A percentile compares a stretch with the other conserved stretches of the same genome.
Evolutionary conservation across 1,140 invertebrate species (phyloP).

Genomic region (Carposina sasakii): DNA sequence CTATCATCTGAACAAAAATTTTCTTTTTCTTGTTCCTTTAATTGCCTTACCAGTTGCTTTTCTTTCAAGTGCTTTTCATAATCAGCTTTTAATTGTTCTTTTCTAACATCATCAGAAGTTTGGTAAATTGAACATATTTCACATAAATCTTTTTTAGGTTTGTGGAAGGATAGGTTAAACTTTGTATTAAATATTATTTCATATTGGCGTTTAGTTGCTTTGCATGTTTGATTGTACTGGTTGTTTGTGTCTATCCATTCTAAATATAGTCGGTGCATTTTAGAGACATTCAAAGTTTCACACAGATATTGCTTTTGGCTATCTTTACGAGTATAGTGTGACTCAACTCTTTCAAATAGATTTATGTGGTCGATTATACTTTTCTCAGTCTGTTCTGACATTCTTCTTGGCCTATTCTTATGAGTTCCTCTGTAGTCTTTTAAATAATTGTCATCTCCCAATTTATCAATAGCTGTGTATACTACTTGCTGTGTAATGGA

Average conservation of each 20-base stretch:
- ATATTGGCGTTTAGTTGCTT: conserved; percentile 2
- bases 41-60: conserved; percentile 16
- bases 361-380: conserved; percentile 23
- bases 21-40: conserved; percentile 21
- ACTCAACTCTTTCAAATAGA: conserved; percentile 20
- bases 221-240: neutral
- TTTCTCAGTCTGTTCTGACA: conserved; percentile 12
- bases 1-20: conserved; percentile 3
- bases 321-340: conserved; percentile 20
- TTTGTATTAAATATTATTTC: conserved; percentile 3
- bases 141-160: conserved; percentile 23
- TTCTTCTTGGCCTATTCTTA: conserved; percentile 22
- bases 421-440: conserved; percentile 22
- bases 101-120: conserved; percentile 10
- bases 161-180: conserved; percentile 6
- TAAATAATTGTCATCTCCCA: conserved; percentile 14
- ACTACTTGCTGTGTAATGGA: conserved; percentile 17
- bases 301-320: conserved; percentile 17
- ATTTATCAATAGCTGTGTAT: conserved; percentile 25
- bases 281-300: conserved; percentile 21
- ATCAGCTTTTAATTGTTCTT: conserved; percentile 13
- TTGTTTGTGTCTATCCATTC: neutral
- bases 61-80: conserved; percentile 13
- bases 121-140: conserved; percentile 13
- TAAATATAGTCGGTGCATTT: conserved; percentile 18